Base-by-base conservation (phyloP, 2,113 vertebrate genomes). In the Tetrao urogallus region DNA sequence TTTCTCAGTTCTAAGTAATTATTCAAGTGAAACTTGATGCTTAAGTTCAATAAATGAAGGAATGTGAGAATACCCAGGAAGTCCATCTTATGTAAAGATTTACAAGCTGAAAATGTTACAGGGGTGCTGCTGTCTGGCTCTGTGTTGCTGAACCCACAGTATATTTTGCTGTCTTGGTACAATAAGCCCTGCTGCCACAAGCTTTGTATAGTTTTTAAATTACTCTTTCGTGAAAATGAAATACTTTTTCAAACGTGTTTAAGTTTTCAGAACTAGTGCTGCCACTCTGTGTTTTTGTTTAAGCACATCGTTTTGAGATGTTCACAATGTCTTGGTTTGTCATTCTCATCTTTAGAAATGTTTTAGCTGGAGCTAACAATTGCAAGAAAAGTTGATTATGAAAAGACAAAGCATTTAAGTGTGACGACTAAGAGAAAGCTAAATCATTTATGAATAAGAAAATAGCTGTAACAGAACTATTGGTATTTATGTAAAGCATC, bases 21-120 rank as follows among this genome's bases (percentile, higher is more conserved):
- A 60, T 56, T 81, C 40, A 54, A 82, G 88, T 77, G 34, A 80
- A 92, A 20, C 32, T 89, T 56, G 21, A 42, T 89, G 28, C 63
- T 36, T 50, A 28, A 75, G 61, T 84, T 92, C 57, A 61, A 4
- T 38, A 74, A 82, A 70, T 54, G 52, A 65, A 89, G 58, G 82
- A 89, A 79, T 79, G 71, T 76, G 66, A 43, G 87, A 84, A 48
- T 79, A n/a, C 17, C 89, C 89, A 79, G 65, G 89, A 38, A 38
- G 30, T n/a, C 22, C 54, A 40, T 8, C 2, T 86, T 77, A 7
- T n/a, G 32, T 65, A 54, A 27, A 34, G 17, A 6, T 81, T 74
- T 86, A 20, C 15, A 24, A 40, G 57, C 81, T 78, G 38, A 72
- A 79, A 82, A 73, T 14, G 27, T 50, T 75, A 4, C 7, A 18